These are phyloP conservation scores for Hypercompe scribonia DNA, from an alignment of 2,888 invertebrate genomes.

Conservation along the genomic window DNA sequence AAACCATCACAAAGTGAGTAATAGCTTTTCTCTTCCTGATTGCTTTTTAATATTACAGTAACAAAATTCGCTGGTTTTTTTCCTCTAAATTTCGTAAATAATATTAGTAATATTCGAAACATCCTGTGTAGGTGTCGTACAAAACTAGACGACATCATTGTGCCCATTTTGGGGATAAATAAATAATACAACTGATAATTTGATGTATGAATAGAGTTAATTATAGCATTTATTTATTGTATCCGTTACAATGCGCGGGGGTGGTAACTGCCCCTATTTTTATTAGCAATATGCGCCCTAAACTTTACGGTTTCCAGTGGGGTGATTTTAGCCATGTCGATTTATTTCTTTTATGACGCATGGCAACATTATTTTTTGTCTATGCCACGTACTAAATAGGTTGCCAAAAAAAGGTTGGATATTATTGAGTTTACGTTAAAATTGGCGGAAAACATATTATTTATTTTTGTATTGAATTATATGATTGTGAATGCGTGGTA, in stretches of 20 bases:
- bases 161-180: slow-evolving; percentile 61
- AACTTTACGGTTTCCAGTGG: slow-evolving; percentile 63
- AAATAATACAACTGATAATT: slow-evolving; percentile 74
- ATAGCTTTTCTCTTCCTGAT: not conserved
- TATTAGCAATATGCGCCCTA: slow-evolving; percentile 73
- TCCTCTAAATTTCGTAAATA: not conserved
- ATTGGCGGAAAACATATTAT: slow-evolving; percentile 61
- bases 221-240: slow-evolving; percentile 83
- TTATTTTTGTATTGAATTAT: slow-evolving; percentile 52
- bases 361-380: slow-evolving; percentile 56
- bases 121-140: slow-evolving; percentile 1
- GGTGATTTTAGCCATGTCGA: slow-evolving; percentile 65
- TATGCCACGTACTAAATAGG: slow-evolving; percentile 49
- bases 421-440: slow-evolving; percentile 61
- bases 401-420: slow-evolving; percentile 52
- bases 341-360: slow-evolving; percentile 64
- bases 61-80: not conserved
- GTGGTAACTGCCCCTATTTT: slow-evolving; percentile 69
- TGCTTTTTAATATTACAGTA: not conserved
- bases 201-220: slow-evolving; percentile 82
- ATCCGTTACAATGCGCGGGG: slow-evolving; percentile 75
- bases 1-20: not conserved
- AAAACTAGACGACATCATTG: slow-evolving; percentile 58
- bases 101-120: not conserved
- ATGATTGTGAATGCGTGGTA: slow-evolving; percentile 52